Base-by-base conservation (phyloP, 1,140 invertebrate genomes). In the Ctenoplectra terminalis region DNA sequence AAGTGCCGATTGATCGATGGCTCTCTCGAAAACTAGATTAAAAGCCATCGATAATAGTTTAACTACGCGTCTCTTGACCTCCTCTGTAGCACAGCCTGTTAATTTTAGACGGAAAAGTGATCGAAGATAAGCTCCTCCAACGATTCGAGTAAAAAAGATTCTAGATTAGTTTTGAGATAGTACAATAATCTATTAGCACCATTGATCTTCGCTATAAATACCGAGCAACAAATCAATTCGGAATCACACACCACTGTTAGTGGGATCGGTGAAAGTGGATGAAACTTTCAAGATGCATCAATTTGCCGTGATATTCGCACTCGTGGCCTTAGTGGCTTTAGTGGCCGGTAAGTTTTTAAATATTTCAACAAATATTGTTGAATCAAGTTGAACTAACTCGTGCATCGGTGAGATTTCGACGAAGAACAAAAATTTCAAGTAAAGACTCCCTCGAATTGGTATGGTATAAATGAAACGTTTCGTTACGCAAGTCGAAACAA, bases 271-370 rank as follows among this genome's bases (percentile, higher is more conserved):
- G 1, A 37, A 26, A 37, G 17, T 17, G 17, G 20, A 26, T 48
- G 8, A 2, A 43, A 80, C 40, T 34, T 9, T 31, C 56, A 82
- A 13, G 20, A 88, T 88, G 87, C 43, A 40, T 9, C 79, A 84
- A 2, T 56, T 77, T 7, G 1, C 73, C n/a, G 61, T 54, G 1
- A 46, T 87, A 20, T 34, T 81, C 31, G 79, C 63, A 34, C 52
- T 88, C 6, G 61, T 72, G 17, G 83, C 63, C 43, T 46, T 88
- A 5, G 61, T 72, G 17, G 83, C 60, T 43, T 1, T 81, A 37
- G 73, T 40, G 29, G 48, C 64, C 15, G 87, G 85, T 88, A 74
- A 88, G 84, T 79, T 54, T 66, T 66, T 43, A 15, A 13, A 46
- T 13, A 46, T 66, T 26, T 2, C 11, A 17, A 0, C 46, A 2